A percentile compares a stretch with the other conserved stretches of the same genome.
Conservation (phyloP, 2,113 vertebrate species). For the Loxodonta africana region DNA sequence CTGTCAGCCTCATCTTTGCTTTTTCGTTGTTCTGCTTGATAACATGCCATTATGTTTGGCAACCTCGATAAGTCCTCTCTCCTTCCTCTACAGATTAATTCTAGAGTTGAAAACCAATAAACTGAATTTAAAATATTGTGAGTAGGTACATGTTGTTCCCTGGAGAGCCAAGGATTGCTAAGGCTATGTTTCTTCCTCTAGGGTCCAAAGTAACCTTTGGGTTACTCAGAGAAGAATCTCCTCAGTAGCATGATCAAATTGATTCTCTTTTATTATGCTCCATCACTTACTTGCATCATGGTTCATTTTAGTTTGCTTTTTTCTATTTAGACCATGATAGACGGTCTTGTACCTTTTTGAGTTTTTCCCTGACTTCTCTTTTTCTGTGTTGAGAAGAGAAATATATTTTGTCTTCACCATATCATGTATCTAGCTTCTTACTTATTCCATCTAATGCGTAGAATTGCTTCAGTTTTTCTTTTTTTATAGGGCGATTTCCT, state of each 20-base stretch:
- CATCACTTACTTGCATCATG: not conserved
- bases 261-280: not conserved
- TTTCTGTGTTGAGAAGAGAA: not conserved
- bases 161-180: not conserved
- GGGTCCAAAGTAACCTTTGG: not conserved
- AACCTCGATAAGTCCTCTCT: not conserved
- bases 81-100: not conserved
- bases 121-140: not conserved
- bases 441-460: not conserved
- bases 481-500: not conserved
- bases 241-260: too few relatives aligned
- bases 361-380: not conserved
- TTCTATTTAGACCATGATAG: not conserved
- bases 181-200: not conserved
- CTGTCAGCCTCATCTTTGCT: not conserved
- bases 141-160: not conserved
- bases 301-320: not conserved
- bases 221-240: not conserved
- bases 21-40: not conserved
- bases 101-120: conserved; percentile 9
- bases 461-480: not conserved
- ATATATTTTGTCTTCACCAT: not conserved
- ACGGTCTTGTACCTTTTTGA: not conserved
- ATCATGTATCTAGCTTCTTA: not conserved
- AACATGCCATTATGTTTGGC: not conserved